Base-by-base conservation (phyloP, 2,113 vertebrate species). In the Hemichromis elongatus region DNA sequence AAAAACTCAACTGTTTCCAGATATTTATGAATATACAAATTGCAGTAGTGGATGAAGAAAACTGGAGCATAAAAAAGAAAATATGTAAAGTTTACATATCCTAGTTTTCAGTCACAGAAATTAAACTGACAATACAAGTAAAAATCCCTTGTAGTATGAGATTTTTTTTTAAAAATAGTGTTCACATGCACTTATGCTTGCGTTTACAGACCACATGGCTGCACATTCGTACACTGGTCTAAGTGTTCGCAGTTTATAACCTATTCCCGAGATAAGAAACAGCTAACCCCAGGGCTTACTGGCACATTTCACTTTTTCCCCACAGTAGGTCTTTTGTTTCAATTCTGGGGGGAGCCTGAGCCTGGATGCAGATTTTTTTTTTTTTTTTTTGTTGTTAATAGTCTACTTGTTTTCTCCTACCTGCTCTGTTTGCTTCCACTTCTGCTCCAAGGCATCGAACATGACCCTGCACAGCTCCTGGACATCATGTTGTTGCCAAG, bases 401-500 rank as follows among this genome's bases (percentile, higher is more conserved):
- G 57, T 80, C 53, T 9, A 50, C 68, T 66, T 63, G 42, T 35
- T 85, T 73, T 80, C 28, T 68, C 84, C 89, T 95, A 99, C 99
- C 98, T 99, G 99, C 89, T 99, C 98, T 0, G 99, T 99, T 95
- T 99, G 98, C 91, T 99, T 99, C 99, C 99, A 99, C 83, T 99
- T 99, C 90, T 99, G 99, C 92, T 99, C 98, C 94, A 99, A 96
- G 93, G 98, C 99, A 95, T 99, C 99, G 92, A 99, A 99, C 99
- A 99, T 99, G 93, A 99, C 99, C 93, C 99, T 97, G 92, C 99
- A 99, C 52, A 99, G 96, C 93, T 99, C 99, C 93, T 99, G 98
- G n/a, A 99, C 98, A 77, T 99, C 99, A 90, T 99, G 99, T 82
- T 99, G 99, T 92, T 99, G 99, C 99, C 99, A 99, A 5, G 99